phyloP scores from a whole-genome alignment of 2,113 vertebrate genomes.

The Rhynchomys soricoides region DNA sequence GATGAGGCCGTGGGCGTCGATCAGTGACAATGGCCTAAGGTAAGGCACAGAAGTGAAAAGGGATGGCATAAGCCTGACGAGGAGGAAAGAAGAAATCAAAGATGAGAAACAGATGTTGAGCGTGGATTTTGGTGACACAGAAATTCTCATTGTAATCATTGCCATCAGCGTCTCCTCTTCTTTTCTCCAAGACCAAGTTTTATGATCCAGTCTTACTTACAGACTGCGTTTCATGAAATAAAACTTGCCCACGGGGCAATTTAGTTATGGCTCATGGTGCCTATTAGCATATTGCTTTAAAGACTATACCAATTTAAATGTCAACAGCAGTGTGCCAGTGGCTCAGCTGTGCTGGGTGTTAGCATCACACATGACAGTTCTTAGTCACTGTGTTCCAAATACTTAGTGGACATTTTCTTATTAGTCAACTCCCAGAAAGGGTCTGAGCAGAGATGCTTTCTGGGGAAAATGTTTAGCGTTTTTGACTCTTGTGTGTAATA shows the following conservation, averaged over 20 bases:
- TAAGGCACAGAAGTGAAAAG: not conserved
- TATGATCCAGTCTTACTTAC: slow-evolving; percentile 2
- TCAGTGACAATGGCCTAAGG: not conserved
- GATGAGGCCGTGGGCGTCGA: not conserved
- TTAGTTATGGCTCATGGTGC: not conserved
- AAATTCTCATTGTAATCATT: not conserved
- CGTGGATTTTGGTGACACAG: not conserved
- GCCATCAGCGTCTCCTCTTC: not conserved
- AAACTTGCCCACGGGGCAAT: not conserved
- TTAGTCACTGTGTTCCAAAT: not conserved
- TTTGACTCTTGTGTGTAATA: not conserved
- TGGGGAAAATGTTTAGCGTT: not conserved
- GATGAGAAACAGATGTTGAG: not conserved
- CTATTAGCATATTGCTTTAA: not conserved
- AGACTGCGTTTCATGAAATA: not conserved
- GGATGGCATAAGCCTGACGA: not conserved
- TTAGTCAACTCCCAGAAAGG: not conserved
- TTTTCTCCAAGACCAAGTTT: not conserved
- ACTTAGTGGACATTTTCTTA: not conserved
- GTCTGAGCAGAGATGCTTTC: not conserved
- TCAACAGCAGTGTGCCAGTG: not conserved
- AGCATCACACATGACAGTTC: not conserved
- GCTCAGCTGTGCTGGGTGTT: not conserved
- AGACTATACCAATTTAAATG: not conserved
- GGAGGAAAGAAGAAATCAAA: not conserved